A percentile compares a stretch with the other conserved stretches of the same genome.
Conservation (phyloP, 2,797 vertebrate genomes). For the Buphagus erythrorhynchus region DNA sequence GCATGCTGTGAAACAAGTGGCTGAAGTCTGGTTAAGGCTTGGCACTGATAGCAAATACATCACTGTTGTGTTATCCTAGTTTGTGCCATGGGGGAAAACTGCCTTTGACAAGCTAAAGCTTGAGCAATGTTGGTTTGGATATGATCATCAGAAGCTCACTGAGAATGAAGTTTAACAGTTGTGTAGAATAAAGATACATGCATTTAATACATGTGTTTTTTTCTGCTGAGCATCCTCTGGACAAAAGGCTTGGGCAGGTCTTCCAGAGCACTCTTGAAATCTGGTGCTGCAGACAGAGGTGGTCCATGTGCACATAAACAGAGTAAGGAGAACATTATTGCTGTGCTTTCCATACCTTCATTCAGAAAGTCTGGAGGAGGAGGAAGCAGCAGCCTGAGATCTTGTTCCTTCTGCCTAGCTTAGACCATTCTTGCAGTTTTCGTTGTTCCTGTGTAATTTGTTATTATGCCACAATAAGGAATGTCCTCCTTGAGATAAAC, state of each 20-base stretch:
- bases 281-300: neutral
- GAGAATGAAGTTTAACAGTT: neutral
- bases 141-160: neutral
- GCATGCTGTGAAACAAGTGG: neutral
- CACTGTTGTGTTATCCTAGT: neutral
- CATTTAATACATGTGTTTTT: neutral
- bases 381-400: neutral
- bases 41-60: neutral
- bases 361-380: neutral
- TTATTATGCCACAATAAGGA: neutral
- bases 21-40: neutral
- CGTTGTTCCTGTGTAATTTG: neutral
- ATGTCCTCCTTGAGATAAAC: neutral
- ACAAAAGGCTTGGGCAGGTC: neutral
- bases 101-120: neutral
- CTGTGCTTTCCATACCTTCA: neutral
- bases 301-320: neutral
- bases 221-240: neutral
- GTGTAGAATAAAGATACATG: accelerated
- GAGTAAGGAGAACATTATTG: neutral
- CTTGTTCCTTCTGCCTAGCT: neutral
- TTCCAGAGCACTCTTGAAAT: neutral
- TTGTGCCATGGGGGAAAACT: neutral
- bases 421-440: neutral
- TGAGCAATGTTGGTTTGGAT: neutral